Conservation (phyloP, 1,140 invertebrate genomes). For the Neodiprion fabricii region DNA sequence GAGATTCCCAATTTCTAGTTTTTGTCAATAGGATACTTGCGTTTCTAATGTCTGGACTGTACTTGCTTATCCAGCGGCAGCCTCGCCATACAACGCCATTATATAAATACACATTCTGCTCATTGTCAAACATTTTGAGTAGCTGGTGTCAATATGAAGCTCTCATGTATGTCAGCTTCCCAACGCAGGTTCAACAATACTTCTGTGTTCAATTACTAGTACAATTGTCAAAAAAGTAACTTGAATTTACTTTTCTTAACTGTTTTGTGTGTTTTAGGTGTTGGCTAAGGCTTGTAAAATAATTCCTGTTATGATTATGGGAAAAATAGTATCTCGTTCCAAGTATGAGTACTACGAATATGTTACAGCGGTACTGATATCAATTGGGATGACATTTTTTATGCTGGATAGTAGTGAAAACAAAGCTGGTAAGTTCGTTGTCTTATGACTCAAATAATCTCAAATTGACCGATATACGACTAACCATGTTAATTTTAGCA, state of each 20-base stretch:
- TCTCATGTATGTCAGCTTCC: constrained; percentile 97
- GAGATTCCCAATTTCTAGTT: constrained; percentile 94
- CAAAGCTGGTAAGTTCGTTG: constrained; percentile 55
- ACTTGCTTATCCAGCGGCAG: constrained; percentile 68
- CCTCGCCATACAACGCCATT: constrained; percentile 83
- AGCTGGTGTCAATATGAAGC: constrained; percentile 99
- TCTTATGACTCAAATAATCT: background rate
- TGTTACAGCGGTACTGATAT: constrained; percentile 87
- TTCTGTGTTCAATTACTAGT: constrained; percentile 14
- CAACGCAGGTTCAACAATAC: constrained; percentile 78
- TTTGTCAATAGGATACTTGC: constrained; percentile 92
- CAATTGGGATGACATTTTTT: constrained; percentile 91
- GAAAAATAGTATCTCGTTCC: constrained; percentile 87
- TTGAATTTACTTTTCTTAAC: constrained; percentile 13
- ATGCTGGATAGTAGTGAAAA: constrained; percentile 74
- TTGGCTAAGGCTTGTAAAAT: constrained; percentile 94
- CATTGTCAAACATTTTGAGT: constrained; percentile 97
- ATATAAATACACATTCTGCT: constrained; percentile 96
- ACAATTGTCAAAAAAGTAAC: constrained; percentile 9
- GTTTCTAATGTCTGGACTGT: constrained; percentile 74
- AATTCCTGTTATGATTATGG: constrained; percentile 99
- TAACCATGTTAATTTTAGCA: too few relatives aligned
- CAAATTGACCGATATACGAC: constrained; percentile 9
- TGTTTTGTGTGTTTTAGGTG: constrained; percentile 66
- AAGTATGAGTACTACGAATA: constrained; percentile 96